Percentiles rank a stretch among this genome's conserved stretches.
Evolutionary conservation across 92 coral and sea anemone genomes (phyloP).

Genomic region (Plumapathes pennacea): DNA sequence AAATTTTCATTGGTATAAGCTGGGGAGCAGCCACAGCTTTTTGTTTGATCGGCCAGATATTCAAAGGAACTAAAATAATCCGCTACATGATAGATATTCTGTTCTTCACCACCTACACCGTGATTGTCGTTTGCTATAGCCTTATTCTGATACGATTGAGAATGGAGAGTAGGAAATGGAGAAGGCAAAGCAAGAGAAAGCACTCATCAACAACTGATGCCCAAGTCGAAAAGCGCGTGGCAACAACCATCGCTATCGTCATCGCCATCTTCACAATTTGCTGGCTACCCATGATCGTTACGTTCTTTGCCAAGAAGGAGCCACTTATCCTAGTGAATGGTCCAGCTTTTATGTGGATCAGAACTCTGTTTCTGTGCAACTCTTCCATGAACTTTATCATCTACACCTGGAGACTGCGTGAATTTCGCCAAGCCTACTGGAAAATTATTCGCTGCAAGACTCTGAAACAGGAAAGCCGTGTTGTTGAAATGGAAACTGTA

Average conservation of each 20-base stretch:
- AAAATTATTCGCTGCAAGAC: too few relatives aligned
- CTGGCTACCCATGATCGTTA: slow-evolving; percentile 13
- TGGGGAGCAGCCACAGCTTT: slow-evolving; percentile 16
- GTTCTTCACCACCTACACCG: too few relatives aligned
- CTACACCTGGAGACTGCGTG: not conserved
- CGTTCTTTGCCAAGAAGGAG: not conserved
- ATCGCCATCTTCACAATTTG: slow-evolving; percentile 6
- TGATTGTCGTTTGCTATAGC: not conserved
- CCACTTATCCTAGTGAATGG: too few relatives aligned
- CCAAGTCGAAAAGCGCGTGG: not conserved
- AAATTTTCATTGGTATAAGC: slow-evolving; percentile 11
- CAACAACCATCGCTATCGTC: not conserved
- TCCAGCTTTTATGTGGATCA: not conserved
- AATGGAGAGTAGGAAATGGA: too few relatives aligned
- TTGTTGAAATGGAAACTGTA: too few relatives aligned
- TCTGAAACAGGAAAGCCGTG: too few relatives aligned
- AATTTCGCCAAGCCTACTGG: not conserved
- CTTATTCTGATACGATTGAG: too few relatives aligned
- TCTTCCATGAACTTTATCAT: slow-evolving; percentile 27
- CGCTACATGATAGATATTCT: not conserved
- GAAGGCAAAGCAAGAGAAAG: too few relatives aligned
- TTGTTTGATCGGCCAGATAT: slow-evolving; percentile 12
- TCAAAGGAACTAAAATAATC: not conserved
- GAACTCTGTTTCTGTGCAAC: slow-evolving; percentile 7
- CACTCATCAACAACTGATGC: too few relatives aligned